These are phyloP conservation scores for Nomada fabriciana DNA, from an alignment of 2,888 invertebrate genomes.

Conservation along the genomic window DNA sequence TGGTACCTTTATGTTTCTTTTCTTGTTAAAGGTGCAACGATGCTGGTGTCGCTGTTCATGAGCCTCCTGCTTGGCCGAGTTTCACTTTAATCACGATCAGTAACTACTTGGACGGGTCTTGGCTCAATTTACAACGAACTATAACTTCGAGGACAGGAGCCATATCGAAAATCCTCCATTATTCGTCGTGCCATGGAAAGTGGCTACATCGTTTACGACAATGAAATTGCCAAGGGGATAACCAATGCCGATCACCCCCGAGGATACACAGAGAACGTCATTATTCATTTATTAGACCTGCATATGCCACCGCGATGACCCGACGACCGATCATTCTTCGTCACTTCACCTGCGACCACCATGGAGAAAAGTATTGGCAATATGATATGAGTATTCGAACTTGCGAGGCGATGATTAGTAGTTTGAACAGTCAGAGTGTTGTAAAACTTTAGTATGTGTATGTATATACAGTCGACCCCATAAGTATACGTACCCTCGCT, in stretches of 20 bases:
- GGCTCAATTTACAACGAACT: slow-evolving; percentile 74
- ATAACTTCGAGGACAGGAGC: slow-evolving; percentile 65
- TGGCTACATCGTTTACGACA: slow-evolving; percentile 58
- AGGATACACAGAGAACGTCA: slow-evolving; percentile 35
- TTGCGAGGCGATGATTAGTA: slow-evolving; percentile 5
- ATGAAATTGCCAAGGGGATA: slow-evolving; percentile 57
- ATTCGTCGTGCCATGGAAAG: slow-evolving; percentile 57
- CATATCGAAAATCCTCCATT: slow-evolving; percentile 52
- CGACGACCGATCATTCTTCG: slow-evolving; percentile 48
- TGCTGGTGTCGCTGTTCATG: slow-evolving; percentile 52
- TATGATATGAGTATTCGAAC: slow-evolving; percentile 33
- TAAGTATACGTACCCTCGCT: too few relatives aligned
- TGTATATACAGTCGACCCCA: too few relatives aligned
- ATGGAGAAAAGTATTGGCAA: slow-evolving; percentile 55
- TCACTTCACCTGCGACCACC: slow-evolving; percentile 36
- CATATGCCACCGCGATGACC: slow-evolving; percentile 31
- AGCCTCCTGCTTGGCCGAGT: slow-evolving; percentile 50
- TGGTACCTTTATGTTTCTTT: slow-evolving; percentile 6
- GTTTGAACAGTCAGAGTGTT: not conserved
- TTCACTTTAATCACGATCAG: slow-evolving; percentile 65
- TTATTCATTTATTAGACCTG: slow-evolving; percentile 46
- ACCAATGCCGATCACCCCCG: slow-evolving; percentile 48
- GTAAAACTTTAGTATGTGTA: not conserved
- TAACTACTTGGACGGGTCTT: slow-evolving; percentile 59
- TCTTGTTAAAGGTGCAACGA: slow-evolving; percentile 59